Conservation (phyloP, 2,888 invertebrate genomes). For the Pegoplata infirma region DNA sequence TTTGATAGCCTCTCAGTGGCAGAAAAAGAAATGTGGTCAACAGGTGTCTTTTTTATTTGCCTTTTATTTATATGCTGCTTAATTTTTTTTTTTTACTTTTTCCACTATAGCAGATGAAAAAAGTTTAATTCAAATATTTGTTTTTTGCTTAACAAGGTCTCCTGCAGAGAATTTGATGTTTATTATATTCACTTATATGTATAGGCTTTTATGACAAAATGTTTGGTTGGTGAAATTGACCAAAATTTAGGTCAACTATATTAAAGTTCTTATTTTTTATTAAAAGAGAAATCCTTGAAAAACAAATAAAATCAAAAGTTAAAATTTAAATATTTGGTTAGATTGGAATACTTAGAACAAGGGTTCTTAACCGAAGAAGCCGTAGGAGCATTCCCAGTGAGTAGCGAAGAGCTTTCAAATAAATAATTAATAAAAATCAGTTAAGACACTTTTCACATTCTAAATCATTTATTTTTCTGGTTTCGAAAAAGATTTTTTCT, state of each 20-base stretch:
- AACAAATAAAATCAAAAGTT: too few species aligned
- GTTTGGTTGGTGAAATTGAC: not conserved
- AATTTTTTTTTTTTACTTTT: slow-evolving; percentile 3
- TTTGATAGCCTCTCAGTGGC: not conserved
- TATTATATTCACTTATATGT: not conserved
- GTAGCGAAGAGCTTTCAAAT: too few species aligned
- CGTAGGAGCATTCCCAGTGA: too few species aligned
- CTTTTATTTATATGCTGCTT: not conserved
- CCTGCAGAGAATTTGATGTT: slow-evolving; percentile 11
- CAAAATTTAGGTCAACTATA: not conserved
- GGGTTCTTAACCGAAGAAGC: too few species aligned
- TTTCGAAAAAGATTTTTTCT: too few species aligned
- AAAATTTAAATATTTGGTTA: too few species aligned
- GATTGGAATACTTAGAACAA: too few species aligned
- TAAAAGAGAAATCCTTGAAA: too few species aligned
- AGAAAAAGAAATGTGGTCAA: slow-evolving; percentile 24
- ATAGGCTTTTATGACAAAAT: not conserved
- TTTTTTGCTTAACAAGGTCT: not conserved
- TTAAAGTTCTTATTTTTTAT: too few species aligned
- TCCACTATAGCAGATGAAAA: not conserved
- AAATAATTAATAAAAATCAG: too few species aligned
- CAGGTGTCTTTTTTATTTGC: slow-evolving; percentile 41
- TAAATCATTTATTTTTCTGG: too few species aligned
- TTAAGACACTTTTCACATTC: too few species aligned
- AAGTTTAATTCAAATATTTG: not conserved